Evolutionary conservation across 2,113 vertebrate species (phyloP).

Genomic region (Tamias sibiricus): DNA sequence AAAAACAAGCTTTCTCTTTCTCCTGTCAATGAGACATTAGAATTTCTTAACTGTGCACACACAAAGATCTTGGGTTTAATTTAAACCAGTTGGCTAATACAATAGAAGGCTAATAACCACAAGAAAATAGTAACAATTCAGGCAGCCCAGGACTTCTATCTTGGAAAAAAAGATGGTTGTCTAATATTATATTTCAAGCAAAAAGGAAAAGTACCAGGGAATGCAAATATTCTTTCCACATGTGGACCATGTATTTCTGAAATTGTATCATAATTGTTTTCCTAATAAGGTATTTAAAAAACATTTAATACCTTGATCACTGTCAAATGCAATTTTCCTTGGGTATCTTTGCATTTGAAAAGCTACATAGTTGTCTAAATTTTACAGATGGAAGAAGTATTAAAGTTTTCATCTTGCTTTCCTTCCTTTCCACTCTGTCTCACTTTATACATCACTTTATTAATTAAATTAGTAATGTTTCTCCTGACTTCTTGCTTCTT

Average conservation of each 20-base stretch:
- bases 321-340: not conserved
- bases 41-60: not conserved
- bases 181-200: not conserved
- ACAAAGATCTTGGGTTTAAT: not conserved
- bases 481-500: not conserved
- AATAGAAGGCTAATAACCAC: not conserved
- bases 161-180: not conserved
- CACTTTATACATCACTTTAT: not conserved
- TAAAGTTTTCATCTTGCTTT: not conserved
- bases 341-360: not conserved
- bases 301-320: not conserved
- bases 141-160: not conserved
- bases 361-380: not conserved
- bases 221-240: not conserved
- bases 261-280: not conserved
- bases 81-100: not conserved
- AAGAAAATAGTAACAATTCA: not conserved
- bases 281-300: not conserved
- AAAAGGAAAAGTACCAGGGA: not conserved
- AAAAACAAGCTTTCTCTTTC: slow-evolving; percentile 42
- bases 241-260: not conserved
- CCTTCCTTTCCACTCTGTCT: not conserved
- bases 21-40: not conserved
- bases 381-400: not conserved
- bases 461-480: too few species aligned